phyloP scores from a whole-genome alignment of 2,888 invertebrate species.

The Ornithoptera priamus region DNA sequence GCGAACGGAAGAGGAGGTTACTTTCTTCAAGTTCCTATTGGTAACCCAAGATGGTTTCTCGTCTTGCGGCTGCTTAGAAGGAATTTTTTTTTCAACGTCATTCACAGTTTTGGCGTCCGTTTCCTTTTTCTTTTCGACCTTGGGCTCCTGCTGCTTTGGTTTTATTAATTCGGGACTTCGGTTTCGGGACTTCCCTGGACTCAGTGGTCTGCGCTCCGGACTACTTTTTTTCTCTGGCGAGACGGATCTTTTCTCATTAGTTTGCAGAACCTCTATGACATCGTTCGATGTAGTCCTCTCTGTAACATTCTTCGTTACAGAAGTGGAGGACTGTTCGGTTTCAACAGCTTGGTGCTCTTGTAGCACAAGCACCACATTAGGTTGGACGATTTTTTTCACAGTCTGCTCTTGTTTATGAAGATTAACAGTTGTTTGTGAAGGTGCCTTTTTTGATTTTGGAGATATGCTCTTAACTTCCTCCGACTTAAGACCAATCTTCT shows the following conservation, averaged over 20 bases:
- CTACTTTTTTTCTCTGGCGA: conserved; percentile 55
- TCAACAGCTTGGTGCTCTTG: conserved; percentile 41
- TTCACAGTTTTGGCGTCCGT: conserved; percentile 57
- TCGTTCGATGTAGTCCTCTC: conserved; percentile 61
- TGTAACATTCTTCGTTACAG: conserved; percentile 45
- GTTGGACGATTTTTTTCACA: conserved; percentile 27
- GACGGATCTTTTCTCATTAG: conserved; percentile 60
- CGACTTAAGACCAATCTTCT: conserved; percentile 63
- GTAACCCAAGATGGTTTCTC: conserved; percentile 83
- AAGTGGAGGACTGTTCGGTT: conserved; percentile 43
- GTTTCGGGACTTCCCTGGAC: conserved; percentile 27
- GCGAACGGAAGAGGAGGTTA: conserved; percentile 58
- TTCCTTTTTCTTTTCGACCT: conserved; percentile 55
- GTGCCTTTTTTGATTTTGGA: conserved; percentile 46
- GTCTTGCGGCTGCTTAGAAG: conserved; percentile 61
- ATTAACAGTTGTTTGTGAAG: conserved; percentile 41
- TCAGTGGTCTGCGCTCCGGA: conserved; percentile 36
- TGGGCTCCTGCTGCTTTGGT: conserved; percentile 34
- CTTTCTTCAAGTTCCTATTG: conserved; percentile 80
- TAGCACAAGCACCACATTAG: conserved; percentile 12
- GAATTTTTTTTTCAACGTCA: conserved; percentile 56
- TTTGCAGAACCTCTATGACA: conserved; percentile 50
- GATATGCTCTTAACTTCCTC: conserved; percentile 56
- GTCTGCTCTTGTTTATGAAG: conserved; percentile 32
- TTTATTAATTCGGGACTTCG: conserved; percentile 10